phyloP scores from a whole-genome alignment of 2,888 invertebrate species.

The Eledone cirrhosa region DNA sequence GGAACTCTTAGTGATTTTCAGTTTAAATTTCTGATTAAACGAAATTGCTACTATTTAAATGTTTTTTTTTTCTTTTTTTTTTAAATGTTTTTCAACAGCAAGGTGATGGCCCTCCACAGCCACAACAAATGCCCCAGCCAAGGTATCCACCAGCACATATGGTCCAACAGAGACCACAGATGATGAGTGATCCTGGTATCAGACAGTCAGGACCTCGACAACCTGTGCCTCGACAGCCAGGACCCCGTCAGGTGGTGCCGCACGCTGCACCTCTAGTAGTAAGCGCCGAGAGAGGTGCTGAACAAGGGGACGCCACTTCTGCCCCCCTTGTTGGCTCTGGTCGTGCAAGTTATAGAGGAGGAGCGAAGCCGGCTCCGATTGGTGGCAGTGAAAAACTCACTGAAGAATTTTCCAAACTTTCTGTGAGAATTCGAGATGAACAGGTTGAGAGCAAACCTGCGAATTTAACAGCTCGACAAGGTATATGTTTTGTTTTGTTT shows the following conservation, averaged over 20 bases:
- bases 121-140: no score
- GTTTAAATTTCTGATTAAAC: no score
- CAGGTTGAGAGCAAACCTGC: conserved; percentile 50
- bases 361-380: conserved; percentile 48
- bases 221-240: not conserved
- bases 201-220: not conserved
- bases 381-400: conserved; percentile 34
- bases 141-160: not conserved
- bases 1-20: no score
- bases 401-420: conserved; percentile 41
- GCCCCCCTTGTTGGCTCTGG: conserved; percentile 52
- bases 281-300: not conserved
- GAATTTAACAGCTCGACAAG: conserved; percentile 47
- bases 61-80: no score
- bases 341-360: conserved; percentile 56
- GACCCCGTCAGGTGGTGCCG: not conserved
- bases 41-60: no score
- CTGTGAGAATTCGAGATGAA: conserved; percentile 39
- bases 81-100: not conserved
- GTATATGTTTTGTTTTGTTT: conserved; percentile 30
- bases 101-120: not conserved
- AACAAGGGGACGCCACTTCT: conserved; percentile 31
- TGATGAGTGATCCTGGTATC: not conserved
- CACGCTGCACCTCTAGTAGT: not conserved
- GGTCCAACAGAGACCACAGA: not conserved